Conservation (phyloP, 92 coral and sea anemone species). For the Isaurus tuberculatus region DNA sequence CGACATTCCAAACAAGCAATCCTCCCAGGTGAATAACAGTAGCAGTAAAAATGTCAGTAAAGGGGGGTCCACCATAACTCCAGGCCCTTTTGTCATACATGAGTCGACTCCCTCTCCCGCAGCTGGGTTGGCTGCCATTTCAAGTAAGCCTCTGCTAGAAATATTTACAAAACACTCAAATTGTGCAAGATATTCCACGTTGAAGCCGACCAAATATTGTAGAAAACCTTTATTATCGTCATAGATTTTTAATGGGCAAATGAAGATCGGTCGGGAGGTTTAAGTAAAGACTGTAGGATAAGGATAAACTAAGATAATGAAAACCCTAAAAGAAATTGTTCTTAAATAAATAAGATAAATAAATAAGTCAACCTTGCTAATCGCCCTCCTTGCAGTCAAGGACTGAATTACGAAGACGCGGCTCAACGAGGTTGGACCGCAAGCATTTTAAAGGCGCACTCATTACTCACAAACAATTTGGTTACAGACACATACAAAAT, state of each 20-base stretch:
- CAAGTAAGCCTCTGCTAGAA: neutral
- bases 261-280: neutral
- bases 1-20: constrained; percentile 7
- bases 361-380: too few relatives aligned
- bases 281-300: neutral
- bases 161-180: neutral
- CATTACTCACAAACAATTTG: too few relatives aligned
- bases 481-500: too few relatives aligned
- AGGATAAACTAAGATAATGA: neutral
- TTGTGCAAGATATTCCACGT: neutral
- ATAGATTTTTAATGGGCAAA: neutral
- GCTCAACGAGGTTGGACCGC: too few relatives aligned
- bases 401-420: too few relatives aligned
- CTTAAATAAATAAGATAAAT: too few relatives aligned
- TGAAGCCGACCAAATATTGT: neutral
- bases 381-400: too few relatives aligned
- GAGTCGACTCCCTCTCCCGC: neutral
- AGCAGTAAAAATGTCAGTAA: neutral
- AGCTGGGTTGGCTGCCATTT: neutral
- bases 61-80: neutral
- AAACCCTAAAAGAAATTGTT: neutral
- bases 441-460: too few relatives aligned
- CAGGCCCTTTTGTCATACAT: constrained; percentile 12
- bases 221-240: constrained; percentile 2
- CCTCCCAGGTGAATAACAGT: constrained; percentile 32